Evolutionary conservation across 1,140 invertebrate genomes (phyloP).

Genomic region (Tachypleus tridentatus): DNA sequence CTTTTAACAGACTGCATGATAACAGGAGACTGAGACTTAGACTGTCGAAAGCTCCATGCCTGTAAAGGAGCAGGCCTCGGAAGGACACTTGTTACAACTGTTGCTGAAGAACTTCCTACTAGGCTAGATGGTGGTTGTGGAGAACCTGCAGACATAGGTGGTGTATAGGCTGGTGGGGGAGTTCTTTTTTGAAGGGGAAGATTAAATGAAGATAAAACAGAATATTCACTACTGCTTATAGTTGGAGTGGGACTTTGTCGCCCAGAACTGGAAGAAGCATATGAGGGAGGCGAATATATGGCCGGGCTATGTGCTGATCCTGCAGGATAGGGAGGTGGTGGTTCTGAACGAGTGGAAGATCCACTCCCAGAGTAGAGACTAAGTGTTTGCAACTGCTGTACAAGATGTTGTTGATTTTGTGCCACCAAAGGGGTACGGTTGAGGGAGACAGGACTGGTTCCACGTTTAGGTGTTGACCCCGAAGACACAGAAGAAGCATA

Average conservation of each 20-base stretch:
- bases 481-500: conserved; percentile 18
- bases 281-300: conserved; percentile 49
- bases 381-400: conserved; percentile 74
- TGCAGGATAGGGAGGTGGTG: conserved; percentile 53
- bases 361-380: conserved; percentile 52
- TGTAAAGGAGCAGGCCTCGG: conserved; percentile 27
- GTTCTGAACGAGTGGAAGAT: conserved; percentile 44
- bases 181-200: conserved; percentile 54
- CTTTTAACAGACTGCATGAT: conserved; percentile 94
- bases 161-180: conserved; percentile 57
- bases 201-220: conserved; percentile 6
- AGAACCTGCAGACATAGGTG: conserved; percentile 14
- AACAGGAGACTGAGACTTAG: conserved; percentile 49
- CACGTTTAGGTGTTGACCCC: conserved; percentile 37
- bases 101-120: conserved; percentile 6
- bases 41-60: conserved; percentile 46
- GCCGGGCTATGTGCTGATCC: conserved; percentile 32
- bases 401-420: conserved; percentile 70
- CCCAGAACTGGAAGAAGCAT: conserved; percentile 46
- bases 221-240: conserved; percentile 42
- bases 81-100: conserved; percentile 14
- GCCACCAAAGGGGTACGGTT: conserved; percentile 42
- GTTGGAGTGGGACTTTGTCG: conserved; percentile 25
- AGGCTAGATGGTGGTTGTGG: conserved; percentile 13
- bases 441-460: conserved; percentile 61